These are phyloP conservation scores for Cantharis nigra DNA, from an alignment of 2,888 invertebrate genomes.

Conservation along the genomic window DNA sequence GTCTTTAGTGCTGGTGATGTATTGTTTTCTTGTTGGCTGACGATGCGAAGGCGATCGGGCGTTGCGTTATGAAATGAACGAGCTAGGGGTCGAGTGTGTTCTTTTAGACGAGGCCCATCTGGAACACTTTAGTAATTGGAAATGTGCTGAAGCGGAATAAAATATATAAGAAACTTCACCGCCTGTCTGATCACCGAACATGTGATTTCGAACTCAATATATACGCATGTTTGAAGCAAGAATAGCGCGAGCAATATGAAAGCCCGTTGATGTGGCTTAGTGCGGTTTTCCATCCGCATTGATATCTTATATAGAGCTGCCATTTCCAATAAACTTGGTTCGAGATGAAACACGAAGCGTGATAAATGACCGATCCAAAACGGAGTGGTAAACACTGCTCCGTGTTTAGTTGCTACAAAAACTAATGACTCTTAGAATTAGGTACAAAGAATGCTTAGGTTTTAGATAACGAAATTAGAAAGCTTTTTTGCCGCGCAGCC, in stretches of 20 bases:
- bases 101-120: slow-evolving; percentile 35
- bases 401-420: slow-evolving; percentile 32
- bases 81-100: slow-evolving; percentile 41
- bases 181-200: slow-evolving; percentile 43
- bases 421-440: slow-evolving; percentile 31
- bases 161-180: slow-evolving; percentile 52
- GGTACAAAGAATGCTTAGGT: not conserved
- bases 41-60: slow-evolving; percentile 32
- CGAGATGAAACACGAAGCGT: slow-evolving; percentile 27
- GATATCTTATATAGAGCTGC: slow-evolving; percentile 26
- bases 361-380: slow-evolving; percentile 39
- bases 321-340: slow-evolving; percentile 27
- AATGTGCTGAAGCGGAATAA: slow-evolving; percentile 52
- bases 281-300: slow-evolving; percentile 22
- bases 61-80: slow-evolving; percentile 46
- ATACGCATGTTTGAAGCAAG: slow-evolving; percentile 21
- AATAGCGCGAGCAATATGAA: slow-evolving; percentile 18
- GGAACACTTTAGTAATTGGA: slow-evolving; percentile 53
- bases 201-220: slow-evolving; percentile 37
- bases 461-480: not conserved
- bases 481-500: not conserved
- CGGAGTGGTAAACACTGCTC: slow-evolving; percentile 37
- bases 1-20: slow-evolving; percentile 28
- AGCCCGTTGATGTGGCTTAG: slow-evolving; percentile 26
- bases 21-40: slow-evolving; percentile 37